Evolutionary conservation across 2,888 invertebrate species (phyloP), one percentile per base, ranked within the genome.

Genomic region (Leucozona laternaria): DNA sequence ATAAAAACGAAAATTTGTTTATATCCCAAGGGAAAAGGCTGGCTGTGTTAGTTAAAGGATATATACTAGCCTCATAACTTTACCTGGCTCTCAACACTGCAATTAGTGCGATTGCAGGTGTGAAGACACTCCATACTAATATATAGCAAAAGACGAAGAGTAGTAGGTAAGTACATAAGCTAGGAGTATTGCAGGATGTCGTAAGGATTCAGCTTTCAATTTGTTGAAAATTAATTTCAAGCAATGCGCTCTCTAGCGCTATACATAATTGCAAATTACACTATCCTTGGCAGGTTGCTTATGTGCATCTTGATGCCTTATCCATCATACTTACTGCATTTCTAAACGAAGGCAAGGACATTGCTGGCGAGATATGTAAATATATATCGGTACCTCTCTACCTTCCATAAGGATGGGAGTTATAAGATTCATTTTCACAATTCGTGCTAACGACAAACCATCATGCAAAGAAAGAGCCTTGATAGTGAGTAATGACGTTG

Each of bases 401-500:
- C n/a, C n/a, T n/a, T n/a, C n/a, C n/a, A n/a, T n/a, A 8, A 22
- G 25, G 22, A 1, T 2, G 28, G n/a, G n/a, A 50, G 37, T 48
- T 34, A 22, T 43, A 60, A 83, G 62, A 73, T 64, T 83, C 55
- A 82, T 79, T 73, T 48, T 45, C 45, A 79, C 45, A 73, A 79
- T 79, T 62, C 73, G 31, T 75, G 45, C 68, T 62, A 75, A 70
- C 31, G 79, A 70, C 79, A 70, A 58, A 20, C 53, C 72, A 60
- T 66, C 11, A 25, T 25, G 53, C 34, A 78, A 22, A 60, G 60
- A 48, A 43, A 66, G 13, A 71, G 37, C 50, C 22, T 57, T 82
- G 79, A 78, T 82, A 66, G 72, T 60, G 68, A 83, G 68, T 68
- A 70, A 83, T 70, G 68, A 62, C 62, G 28, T 73, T 68, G 73